phyloP scores from a whole-genome alignment of 2,797 vertebrate genomes.

The Tangara arthus region DNA sequence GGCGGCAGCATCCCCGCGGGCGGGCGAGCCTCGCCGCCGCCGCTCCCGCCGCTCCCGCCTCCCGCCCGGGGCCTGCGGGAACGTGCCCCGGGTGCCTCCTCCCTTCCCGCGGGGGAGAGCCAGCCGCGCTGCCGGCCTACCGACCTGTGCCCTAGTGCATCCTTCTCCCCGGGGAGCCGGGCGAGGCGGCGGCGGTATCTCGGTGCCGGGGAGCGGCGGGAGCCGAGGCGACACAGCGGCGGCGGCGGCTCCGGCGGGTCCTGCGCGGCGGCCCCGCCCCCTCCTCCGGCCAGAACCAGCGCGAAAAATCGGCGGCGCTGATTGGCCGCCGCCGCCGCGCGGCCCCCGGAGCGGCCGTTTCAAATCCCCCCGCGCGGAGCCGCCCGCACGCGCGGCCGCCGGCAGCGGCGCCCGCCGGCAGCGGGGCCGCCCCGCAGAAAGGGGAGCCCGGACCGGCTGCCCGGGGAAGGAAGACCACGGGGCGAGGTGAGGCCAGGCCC shows the following conservation, averaged over 20 bases:
- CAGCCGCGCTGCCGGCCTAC: not conserved
- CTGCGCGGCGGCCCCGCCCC: constrained; percentile 60
- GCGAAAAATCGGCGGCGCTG: constrained; percentile 92
- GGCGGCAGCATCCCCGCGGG: not conserved
- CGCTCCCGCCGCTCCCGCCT: constrained; percentile 13
- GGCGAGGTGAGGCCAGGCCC: not conserved
- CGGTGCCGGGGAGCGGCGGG: not conserved
- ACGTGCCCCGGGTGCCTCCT: constrained; percentile 13
- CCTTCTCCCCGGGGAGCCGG: constrained; percentile 19
- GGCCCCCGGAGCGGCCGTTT: constrained; percentile 85
- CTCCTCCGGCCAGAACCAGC: constrained; percentile 85
- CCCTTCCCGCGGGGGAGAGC: not conserved
- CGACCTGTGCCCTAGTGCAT: constrained; percentile 71
- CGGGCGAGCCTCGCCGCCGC: not conserved
- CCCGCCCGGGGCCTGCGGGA: constrained; percentile 41
- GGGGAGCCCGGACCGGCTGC: not conserved
- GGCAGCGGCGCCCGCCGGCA: not conserved
- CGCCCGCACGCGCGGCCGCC: constrained; percentile 16
- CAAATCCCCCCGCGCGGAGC: constrained; percentile 76
- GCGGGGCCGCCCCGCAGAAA: not conserved
- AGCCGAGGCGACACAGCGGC: constrained; percentile 26
- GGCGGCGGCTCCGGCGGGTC: constrained; percentile 30
- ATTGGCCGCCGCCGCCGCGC: constrained; percentile 83
- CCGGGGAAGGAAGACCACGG: not conserved
- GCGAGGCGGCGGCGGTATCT: not conserved